These are phyloP conservation scores for Pogonocichla stellata DNA, from an alignment of 2,113 vertebrate species.

Conservation along the genomic window DNA sequence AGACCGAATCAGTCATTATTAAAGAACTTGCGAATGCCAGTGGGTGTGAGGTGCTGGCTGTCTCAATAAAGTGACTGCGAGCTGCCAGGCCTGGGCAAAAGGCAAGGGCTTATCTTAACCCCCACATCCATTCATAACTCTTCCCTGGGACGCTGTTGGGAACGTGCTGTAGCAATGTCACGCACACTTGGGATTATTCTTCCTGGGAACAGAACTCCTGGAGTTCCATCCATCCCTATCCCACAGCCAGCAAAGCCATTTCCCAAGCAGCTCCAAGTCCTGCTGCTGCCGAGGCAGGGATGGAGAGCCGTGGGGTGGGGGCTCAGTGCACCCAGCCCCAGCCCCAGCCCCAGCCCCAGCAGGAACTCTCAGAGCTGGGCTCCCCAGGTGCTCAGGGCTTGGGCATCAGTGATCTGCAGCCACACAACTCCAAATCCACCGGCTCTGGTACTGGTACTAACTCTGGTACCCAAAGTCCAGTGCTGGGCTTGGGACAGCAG, in stretches of 20 bases:
- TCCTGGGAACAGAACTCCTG: not conserved
- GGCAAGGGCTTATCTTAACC: not conserved
- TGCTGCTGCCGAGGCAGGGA: not conserved
- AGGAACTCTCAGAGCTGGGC: too few species aligned
- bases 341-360: not conserved
- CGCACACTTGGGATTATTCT: not conserved
- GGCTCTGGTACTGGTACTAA: not conserved
- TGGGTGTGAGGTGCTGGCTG: too few species aligned
- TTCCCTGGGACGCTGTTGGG: not conserved
- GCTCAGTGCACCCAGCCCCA: too few species aligned
- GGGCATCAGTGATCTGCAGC: not conserved
- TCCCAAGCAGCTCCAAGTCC: too few species aligned
- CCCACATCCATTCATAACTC: too few species aligned
- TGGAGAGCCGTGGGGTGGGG: too few species aligned
- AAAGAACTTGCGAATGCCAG: not conserved
- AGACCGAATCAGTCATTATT: not conserved
- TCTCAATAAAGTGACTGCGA: not conserved
- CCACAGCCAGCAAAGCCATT: not conserved
- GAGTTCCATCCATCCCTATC: not conserved
- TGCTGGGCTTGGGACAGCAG: not conserved
- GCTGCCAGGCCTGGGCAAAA: not conserved
- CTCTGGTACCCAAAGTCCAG: not conserved
- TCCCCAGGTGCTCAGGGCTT: not conserved
- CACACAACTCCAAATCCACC: not conserved
- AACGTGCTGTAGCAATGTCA: not conserved